Evolutionary conservation across 2,888 invertebrate species (phyloP), one percentile per base, ranked within the genome.

Genomic region (Pterobdella sp.): DNA sequence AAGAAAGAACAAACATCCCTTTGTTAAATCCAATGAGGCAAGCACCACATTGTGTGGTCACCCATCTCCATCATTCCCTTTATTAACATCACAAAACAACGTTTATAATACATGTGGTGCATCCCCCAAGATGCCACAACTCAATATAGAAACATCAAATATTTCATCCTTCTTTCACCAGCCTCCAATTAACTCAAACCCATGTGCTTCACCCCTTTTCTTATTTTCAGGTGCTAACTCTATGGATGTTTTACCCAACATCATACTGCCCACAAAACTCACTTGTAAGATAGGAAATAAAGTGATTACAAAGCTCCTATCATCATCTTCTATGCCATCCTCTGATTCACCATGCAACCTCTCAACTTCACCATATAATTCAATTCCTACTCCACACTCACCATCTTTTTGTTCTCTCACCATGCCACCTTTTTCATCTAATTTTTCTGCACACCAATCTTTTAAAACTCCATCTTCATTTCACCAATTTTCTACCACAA

Each of bases 281-380:
- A 69, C 69, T 22, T 69, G 69, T 32, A 69, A 69, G 34, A 22
- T 69, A 10, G 69, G 49, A 2, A 52, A 31, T 1, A 42, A 69
- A 32, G 32, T 69, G 31, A 69, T 69, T 26, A 49, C 49, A 26
- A 69, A 69, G 34, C 37, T 49, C 22, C 34, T 69, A 29, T 32
- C 34, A 29, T 32, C 42, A 69, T n/a, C 37, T 29, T 32, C 7
- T 31, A 3, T 26, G 4, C 18, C 60, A 4, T 18, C n/a, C n/a
- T 56, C 60, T 26, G 3, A 18, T 56, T 26, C 60, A 7, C 26
- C 60, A 56, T 56, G 4, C 60, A 18, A 4, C 4, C n/a, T 4
- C 4, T 3, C 7, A 7, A 56, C n/a, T 26, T 56, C 26, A 26
- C n/a, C 60, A 14, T 22, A n/a, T 26, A 22, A 56, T n/a, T 26